Evolutionary conservation across 2,797 vertebrate genomes (phyloP).

Genomic region (Onychomys leucogaster): DNA sequence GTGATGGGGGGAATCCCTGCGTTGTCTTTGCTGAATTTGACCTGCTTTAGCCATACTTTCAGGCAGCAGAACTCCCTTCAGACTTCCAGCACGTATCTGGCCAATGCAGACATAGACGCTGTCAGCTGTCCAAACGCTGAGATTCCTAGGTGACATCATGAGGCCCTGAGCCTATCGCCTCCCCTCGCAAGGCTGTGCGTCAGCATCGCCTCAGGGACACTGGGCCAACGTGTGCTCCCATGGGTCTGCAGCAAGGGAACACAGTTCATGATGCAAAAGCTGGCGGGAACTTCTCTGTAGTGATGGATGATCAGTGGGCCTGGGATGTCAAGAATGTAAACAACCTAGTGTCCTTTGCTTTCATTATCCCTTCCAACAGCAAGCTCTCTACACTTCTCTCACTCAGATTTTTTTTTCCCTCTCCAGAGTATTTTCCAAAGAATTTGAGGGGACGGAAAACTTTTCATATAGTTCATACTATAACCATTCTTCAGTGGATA

Average conservation of each 20-base stretch:
- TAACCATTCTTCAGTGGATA: background rate
- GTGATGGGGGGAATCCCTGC: background rate
- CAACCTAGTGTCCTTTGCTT: background rate
- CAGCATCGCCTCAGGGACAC: slow-evolving; percentile 62
- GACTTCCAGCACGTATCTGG: slow-evolving; percentile 68
- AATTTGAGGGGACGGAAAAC: background rate
- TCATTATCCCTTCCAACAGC: background rate
- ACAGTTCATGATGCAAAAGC: background rate
- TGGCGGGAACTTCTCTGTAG: background rate
- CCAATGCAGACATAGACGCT: slow-evolving; percentile 15
- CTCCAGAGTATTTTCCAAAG: background rate
- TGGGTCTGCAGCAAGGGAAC: background rate
- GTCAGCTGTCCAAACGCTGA: slow-evolving; percentile 64
- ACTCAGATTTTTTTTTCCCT: background rate
- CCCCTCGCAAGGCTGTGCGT: slow-evolving; percentile 80
- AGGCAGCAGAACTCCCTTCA: slow-evolving; percentile 54
- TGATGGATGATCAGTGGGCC: background rate
- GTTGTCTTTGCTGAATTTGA: slow-evolving; percentile 67
- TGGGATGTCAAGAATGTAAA: background rate
- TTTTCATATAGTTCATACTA: background rate
- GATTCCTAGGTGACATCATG: slow-evolving; percentile 74
- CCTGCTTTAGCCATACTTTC: slow-evolving; percentile 22
- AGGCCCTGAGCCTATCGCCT: slow-evolving; percentile 68
- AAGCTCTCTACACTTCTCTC: background rate
- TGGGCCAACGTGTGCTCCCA: background rate